Conservation (phyloP, 2,888 invertebrate species). For the Tipula lateralis region DNA sequence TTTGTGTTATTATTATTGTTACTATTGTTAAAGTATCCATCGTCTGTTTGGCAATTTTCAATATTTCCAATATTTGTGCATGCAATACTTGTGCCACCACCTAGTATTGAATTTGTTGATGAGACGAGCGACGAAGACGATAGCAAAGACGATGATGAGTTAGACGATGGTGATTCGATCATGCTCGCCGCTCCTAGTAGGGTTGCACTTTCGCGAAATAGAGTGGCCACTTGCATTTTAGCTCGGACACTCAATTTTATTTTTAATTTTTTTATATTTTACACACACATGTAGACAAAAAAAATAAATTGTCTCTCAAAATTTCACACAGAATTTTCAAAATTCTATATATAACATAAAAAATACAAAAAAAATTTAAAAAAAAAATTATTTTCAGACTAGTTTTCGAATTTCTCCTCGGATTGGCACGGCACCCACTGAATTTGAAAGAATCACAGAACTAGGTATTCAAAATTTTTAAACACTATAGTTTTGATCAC, state of each 20-base stretch:
- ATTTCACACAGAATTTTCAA: background rate
- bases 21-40: background rate
- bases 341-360: background rate
- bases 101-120: slow-evolving; percentile 30
- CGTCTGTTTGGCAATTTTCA: background rate
- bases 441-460: background rate
- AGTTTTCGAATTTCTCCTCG: background rate
- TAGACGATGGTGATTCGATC: slow-evolving; percentile 50
- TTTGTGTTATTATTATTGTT: background rate
- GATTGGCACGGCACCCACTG: background rate
- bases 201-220: slow-evolving; percentile 63
- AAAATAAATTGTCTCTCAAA: background rate
- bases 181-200: slow-evolving; percentile 56
- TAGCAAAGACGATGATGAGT: slow-evolving; percentile 39
- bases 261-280: slow-evolving; percentile 16
- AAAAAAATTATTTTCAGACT: background rate
- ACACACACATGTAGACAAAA: background rate
- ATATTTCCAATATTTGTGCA: background rate
- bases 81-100: background rate
- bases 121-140: slow-evolving; percentile 44
- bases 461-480: background rate
- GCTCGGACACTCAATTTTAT: background rate
- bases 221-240: slow-evolving; percentile 61
- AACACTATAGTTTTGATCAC: too few species aligned
- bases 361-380: background rate